Conservation (phyloP, 2,113 vertebrate genomes). For the Myotis davidii region DNA sequence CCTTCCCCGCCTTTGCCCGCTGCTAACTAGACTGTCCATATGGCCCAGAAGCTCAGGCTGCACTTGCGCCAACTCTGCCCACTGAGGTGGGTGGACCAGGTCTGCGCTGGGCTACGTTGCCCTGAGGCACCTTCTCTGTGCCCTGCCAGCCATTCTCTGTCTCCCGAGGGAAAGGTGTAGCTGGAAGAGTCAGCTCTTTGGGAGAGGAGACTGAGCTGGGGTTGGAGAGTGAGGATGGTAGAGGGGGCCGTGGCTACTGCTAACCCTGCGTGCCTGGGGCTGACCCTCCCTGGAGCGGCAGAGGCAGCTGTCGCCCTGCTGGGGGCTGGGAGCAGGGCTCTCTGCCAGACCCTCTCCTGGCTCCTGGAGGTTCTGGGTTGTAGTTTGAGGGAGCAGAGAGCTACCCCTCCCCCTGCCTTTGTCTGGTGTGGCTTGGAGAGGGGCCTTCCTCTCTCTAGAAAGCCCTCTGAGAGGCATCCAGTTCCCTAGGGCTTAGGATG, state of each 20-base stretch:
- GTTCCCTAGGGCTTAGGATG: not conserved
- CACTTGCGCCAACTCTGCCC: fast-evolving
- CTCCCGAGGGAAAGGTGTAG: not conserved
- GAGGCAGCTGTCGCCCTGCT: not conserved
- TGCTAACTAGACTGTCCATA: not conserved
- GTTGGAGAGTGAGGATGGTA: not conserved
- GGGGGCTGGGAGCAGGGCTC: not conserved
- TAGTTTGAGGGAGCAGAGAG: not conserved
- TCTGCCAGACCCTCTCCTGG: not conserved
- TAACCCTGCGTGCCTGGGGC: not conserved
- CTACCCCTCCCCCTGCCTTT: not conserved
- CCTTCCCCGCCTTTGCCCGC: not conserved
- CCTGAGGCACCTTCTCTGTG: not conserved
- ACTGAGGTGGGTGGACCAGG: fast-evolving
- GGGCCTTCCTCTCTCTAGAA: not conserved
- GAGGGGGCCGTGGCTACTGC: too few species aligned
- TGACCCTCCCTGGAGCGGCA: not conserved
- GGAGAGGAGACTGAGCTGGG: not conserved
- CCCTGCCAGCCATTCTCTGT: not conserved
- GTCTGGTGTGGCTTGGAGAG: not conserved
- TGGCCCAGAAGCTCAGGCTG: not conserved
- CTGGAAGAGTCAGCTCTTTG: not conserved
- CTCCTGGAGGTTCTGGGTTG: not conserved
- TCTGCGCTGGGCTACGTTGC: not conserved
- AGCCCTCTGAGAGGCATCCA: not conserved